Evolutionary conservation across 2,113 vertebrate genomes (phyloP).

Genomic region (Nanorana parkeri): DNA sequence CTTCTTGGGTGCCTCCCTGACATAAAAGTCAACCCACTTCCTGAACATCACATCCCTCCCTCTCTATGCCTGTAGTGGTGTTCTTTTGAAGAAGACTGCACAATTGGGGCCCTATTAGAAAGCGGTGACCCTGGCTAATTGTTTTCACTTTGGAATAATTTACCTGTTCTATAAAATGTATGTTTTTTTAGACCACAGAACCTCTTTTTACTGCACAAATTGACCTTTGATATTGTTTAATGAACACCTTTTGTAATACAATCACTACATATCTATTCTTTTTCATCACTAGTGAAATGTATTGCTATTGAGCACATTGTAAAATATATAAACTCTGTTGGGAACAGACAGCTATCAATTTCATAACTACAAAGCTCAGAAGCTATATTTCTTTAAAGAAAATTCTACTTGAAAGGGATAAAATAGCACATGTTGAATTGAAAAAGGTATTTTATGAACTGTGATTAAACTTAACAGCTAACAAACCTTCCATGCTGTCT

Average conservation of each 20-base stretch:
- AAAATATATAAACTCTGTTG: slow-evolving; percentile 22
- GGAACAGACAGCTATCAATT: slow-evolving; percentile 21
- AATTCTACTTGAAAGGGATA: not conserved
- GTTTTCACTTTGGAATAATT: not conserved
- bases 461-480: slow-evolving; percentile 14
- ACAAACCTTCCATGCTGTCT: not conserved
- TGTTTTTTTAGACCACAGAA: not conserved
- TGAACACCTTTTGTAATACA: not conserved
- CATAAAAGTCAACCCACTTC: too few species aligned
- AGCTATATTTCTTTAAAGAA: slow-evolving; percentile 30
- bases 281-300: slow-evolving; percentile 15
- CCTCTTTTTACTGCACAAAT: not conserved
- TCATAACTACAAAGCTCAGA: slow-evolving; percentile 26
- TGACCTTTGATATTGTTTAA: not conserved
- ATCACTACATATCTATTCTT: not conserved
- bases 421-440: slow-evolving; percentile 3
- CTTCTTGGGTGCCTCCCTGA: too few species aligned
- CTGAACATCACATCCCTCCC: too few species aligned
- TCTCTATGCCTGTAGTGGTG: too few species aligned
- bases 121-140: too few species aligned
- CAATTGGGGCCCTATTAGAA: too few species aligned
- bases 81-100: too few species aligned
- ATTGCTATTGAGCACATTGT: slow-evolving; percentile 37
- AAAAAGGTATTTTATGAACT: slow-evolving; percentile 12
- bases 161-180: not conserved